Conservation (phyloP, 1,140 invertebrate genomes). For the Drosophila saltans region DNA sequence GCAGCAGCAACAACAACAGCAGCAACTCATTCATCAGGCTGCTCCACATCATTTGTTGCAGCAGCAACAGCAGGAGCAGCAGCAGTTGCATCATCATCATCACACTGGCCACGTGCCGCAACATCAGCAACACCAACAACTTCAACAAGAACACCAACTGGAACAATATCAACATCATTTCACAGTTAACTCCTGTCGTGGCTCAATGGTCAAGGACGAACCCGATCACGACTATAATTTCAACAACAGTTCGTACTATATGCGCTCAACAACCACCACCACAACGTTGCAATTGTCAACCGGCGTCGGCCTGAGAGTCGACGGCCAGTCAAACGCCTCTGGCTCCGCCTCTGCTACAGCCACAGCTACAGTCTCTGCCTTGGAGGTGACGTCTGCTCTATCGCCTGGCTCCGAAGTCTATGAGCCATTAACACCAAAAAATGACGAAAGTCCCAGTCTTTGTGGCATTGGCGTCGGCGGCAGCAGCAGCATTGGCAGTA, state of each 20-base stretch:
- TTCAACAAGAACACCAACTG: constrained; percentile 48
- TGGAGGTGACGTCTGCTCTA: constrained; percentile 53
- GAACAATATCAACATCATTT: constrained; percentile 55
- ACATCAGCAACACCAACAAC: constrained; percentile 39
- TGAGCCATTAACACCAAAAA: constrained; percentile 81
- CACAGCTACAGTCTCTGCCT: constrained; percentile 30
- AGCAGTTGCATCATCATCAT: constrained; percentile 31
- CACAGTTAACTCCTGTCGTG: constrained; percentile 48
- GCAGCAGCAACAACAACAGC: constrained; percentile 35
- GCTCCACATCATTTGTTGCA: constrained; percentile 23
- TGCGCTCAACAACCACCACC: constrained; percentile 50
- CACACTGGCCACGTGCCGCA: constrained; percentile 39
- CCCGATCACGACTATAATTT: constrained; percentile 72
- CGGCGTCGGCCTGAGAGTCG: constrained; percentile 42
- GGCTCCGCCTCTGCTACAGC: constrained; percentile 19
- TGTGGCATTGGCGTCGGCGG: constrained; percentile 58
- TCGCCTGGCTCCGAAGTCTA: constrained; percentile 77
- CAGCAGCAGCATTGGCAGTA: constrained; percentile 40
- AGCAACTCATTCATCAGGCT: constrained; percentile 31
- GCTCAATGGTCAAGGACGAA: constrained; percentile 64
- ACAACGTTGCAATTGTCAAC: constrained; percentile 30
- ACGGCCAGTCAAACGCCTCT: constrained; percentile 5
- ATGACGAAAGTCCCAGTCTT: constrained; percentile 80
- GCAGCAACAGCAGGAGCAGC: constrained; percentile 40
- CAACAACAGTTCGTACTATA: constrained; percentile 77